Evolutionary conservation across 2,888 invertebrate genomes (phyloP), one percentile per base, ranked within the genome.

Genomic region (Nezara viridula): DNA sequence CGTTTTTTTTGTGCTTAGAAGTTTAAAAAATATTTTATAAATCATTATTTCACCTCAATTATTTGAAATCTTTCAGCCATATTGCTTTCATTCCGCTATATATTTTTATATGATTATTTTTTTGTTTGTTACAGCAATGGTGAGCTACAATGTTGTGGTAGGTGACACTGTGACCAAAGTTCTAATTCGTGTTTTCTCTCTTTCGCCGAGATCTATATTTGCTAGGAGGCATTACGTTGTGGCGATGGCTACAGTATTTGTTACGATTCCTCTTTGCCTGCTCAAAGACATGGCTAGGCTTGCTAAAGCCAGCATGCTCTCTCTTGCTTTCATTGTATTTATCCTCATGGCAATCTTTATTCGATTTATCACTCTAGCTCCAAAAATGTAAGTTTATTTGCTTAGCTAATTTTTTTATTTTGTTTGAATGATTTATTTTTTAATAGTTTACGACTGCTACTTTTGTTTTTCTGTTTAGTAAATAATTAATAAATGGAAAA

Each of bases 91-190:
- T 2, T 44, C n/a, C n/a, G 2, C 21, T 81, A n/a, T 47, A 10
- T 40, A 44, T 81, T 81, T 81, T 47, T 40, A 24, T 24, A 4
- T 40, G 4, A 0, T 27, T n/a, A 0, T 40, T 55, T 60, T 19
- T 47, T 52, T 55, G 52, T 89, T 90, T 90, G 89, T 94, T 94
- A 66, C 94, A 97, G 97, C 97, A 16, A 97, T 97, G 97, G 96
- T 97, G 90, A 97, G 97, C 89, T 97, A 97, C 93, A 97, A 97
- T 93, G 96, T 97, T 32, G 97, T 97, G 37, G 97, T 97, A 50
- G 97, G 97, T 37, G 97, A 97, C 92, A 97, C 97, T 0, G 94
- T 97, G 81, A 97, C 97, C 27, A 97, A 97, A 93, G 96, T 97
- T 32, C 93, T 97, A 89, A 94, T 95, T n/a, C 94, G 96, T 90